These are phyloP conservation scores for Hucho hucho DNA, from an alignment of 2,113 vertebrate genomes.

Conservation along the genomic window DNA sequence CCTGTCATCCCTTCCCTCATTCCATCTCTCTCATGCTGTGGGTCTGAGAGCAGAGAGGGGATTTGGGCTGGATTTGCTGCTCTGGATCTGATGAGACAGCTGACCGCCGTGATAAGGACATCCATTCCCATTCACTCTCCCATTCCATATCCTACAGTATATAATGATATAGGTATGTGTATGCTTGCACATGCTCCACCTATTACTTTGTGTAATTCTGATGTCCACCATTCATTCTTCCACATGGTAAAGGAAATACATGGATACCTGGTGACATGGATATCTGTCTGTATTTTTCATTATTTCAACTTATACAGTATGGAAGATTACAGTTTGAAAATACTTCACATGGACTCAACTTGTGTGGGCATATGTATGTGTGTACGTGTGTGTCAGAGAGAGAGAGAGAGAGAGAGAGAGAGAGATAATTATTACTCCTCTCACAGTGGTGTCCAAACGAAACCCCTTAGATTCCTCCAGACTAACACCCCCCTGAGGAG, in stretches of 20 bases:
- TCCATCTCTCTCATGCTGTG: neutral
- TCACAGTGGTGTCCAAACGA: slow-evolving; percentile 55
- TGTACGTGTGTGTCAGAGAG: neutral
- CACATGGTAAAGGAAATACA: too few species aligned
- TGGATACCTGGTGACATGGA: too few species aligned
- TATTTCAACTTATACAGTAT: neutral
- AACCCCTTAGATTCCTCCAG: slow-evolving; percentile 53
- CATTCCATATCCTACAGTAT: slow-evolving; percentile 15
- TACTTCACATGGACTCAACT: too few species aligned
- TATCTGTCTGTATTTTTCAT: too few species aligned
- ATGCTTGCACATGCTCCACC: neutral
- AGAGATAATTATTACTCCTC: slow-evolving; percentile 50
- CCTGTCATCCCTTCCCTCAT: neutral
- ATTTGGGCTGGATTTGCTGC: slow-evolving; percentile 20
- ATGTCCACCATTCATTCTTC: too few species aligned
- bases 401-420: slow-evolving; percentile 7
- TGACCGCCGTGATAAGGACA: slow-evolving; percentile 21
- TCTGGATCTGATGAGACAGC: slow-evolving; percentile 27
- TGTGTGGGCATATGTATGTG: neutral
- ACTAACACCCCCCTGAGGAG: slow-evolving; percentile 61
- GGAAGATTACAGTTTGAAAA: neutral
- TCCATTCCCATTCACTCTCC: slow-evolving; percentile 28
- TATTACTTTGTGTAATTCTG: too few species aligned
- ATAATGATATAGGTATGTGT: slow-evolving; percentile 12
- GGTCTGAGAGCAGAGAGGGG: slow-evolving; percentile 5